Base-by-base conservation (phyloP, 2,888 invertebrate species). In the Polymixis flavicincta region DNA sequence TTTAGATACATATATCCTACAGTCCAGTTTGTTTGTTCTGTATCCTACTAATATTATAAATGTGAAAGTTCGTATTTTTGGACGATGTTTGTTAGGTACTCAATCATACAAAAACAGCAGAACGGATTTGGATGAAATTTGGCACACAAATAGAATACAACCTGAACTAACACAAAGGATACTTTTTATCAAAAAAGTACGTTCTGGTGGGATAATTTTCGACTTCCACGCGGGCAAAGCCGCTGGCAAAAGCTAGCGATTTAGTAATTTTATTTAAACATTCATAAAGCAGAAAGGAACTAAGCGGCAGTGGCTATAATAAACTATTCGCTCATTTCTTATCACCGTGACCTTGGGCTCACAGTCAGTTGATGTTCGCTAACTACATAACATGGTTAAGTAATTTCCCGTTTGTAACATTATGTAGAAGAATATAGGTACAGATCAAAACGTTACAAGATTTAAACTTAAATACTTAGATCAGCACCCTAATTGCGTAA, bases 261-360 rank as follows among this genome's bases (percentile, higher is more conserved):
- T 8, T 67, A 60, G 74, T 74, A 60, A 52, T 72, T 67, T 60
- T 55, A 64, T 66, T 48, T 55, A 67, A 61, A 72, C 69, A 66
- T n/a, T 60, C 55, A 77, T 50, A 64, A 59, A 69, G 28, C 63
- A 61, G n/a, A 69, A 75, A 61, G n/a, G 65, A 75, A 74, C 66
- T 81, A 86, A 76, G 25, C 55, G 32, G 25, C 55, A 52, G 25
- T 37, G n/a, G 71, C 72, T 81, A 74, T 81, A 81, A 71, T 84
- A 78, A 86, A 82, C 77, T 80, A 87, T 87, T 85, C 78, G 82
- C 84, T 88, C 85, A 79, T 77, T 84, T 85, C 88, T 92, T 93
- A 92, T 93, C 92, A 88, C 61, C 48, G n/a, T 71, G 88, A 90
- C 92, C 93, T 92, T 92, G 89, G 86, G 81, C 74, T 80, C 68